Evolutionary conservation across 2,888 invertebrate species (phyloP).

Genomic region (Parnassius glacialis): DNA sequence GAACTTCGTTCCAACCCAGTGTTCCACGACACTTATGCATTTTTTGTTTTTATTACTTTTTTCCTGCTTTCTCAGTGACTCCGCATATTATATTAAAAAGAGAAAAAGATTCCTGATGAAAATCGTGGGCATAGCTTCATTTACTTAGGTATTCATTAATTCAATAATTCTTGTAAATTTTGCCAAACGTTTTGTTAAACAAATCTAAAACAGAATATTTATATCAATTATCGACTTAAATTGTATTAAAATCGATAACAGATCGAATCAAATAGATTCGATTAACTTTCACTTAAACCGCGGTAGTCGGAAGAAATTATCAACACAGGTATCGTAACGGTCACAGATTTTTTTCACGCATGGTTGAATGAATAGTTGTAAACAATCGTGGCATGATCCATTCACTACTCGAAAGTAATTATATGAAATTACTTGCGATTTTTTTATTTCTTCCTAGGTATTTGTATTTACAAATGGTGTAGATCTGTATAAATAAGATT

Average conservation of each 20-base stretch:
- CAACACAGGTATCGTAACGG: conserved; percentile 4
- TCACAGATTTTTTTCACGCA: conserved; percentile 10
- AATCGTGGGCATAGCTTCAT: too few relatives aligned
- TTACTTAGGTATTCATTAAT: too few relatives aligned
- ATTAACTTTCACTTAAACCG: conserved; percentile 22
- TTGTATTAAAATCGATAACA: conserved; percentile 9
- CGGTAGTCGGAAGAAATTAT: conserved; percentile 22
- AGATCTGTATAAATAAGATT: background rate
- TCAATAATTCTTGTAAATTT: too few relatives aligned
- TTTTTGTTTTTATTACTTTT: too few relatives aligned
- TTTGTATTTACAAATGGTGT: conserved; percentile 8
- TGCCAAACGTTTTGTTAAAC: background rate
- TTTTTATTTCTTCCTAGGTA: conserved; percentile 3
- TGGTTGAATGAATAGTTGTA: conserved; percentile 4
- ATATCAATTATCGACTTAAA: too few relatives aligned
- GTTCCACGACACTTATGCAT: too few relatives aligned
- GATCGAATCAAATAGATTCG: conserved; percentile 12
- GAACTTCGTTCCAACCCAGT: too few relatives aligned
- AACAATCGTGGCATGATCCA: conserved; percentile 16
- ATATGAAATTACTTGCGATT: conserved; percentile 8
- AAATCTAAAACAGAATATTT: background rate
- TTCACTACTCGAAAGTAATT: conserved; percentile 11
- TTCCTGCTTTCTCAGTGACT: too few relatives aligned
- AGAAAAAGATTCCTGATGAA: too few relatives aligned
- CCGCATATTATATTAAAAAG: too few relatives aligned